These are phyloP conservation scores for Natator depressus DNA, from an alignment of 2,113 vertebrate genomes.

Conservation along the genomic window DNA sequence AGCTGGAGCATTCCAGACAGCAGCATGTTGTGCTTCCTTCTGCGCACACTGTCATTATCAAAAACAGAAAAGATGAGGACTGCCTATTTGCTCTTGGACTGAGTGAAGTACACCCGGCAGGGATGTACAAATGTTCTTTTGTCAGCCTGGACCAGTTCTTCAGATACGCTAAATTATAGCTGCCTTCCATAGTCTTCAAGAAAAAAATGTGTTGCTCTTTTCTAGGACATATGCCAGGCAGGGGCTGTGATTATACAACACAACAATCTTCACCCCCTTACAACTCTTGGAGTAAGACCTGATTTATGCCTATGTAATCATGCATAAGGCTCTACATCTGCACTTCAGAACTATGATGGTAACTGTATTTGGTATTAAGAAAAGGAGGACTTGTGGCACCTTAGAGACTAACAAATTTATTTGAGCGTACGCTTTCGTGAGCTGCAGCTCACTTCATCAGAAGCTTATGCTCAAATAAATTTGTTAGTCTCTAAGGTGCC, in stretches of 20 bases:
- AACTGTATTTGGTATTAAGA: background rate
- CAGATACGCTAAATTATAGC: background rate
- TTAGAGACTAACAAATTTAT: no score
- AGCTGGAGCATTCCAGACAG: background rate
- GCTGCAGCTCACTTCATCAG: no score
- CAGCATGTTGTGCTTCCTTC: background rate
- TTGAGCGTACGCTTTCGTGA: no score
- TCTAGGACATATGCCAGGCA: background rate
- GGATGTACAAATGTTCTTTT: background rate
- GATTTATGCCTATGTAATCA: background rate
- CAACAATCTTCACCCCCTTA: background rate
- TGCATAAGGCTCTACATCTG: background rate
- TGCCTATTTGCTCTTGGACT: background rate
- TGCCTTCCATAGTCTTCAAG: background rate
- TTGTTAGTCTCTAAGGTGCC: no score
- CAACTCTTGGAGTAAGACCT: background rate
- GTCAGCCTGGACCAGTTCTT: background rate
- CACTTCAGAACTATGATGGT: background rate
- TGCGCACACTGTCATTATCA: background rate
- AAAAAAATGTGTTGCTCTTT: background rate
- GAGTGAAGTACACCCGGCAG: background rate
- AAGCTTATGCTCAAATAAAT: no score
- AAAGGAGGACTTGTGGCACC: no score
- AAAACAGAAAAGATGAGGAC: background rate
- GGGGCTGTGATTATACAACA: background rate